Percentiles rank a stretch among this genome's conserved stretches.
These are phyloP conservation scores for Scrobipalpa atriplicella DNA, from an alignment of 2,888 invertebrate genomes.

Conservation along the genomic window DNA sequence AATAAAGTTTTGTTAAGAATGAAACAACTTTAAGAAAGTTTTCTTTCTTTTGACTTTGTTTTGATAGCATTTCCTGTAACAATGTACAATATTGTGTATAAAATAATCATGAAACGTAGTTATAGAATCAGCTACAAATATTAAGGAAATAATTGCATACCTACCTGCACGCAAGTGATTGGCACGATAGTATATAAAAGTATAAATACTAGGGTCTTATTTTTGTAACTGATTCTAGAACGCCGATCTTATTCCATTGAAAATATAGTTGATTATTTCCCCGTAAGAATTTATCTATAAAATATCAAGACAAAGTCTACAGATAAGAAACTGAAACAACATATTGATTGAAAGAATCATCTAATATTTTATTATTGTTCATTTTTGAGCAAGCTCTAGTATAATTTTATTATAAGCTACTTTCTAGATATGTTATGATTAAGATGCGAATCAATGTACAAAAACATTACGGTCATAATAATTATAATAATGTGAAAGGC, in stretches of 20 bases:
- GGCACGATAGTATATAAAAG: too few species aligned
- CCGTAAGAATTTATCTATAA: not conserved
- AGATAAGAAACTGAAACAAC: not conserved
- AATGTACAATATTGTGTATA: too few species aligned
- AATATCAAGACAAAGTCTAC: not conserved
- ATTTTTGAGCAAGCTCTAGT: not conserved
- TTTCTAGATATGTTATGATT: constrained; percentile 7
- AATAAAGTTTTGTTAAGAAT: not conserved
- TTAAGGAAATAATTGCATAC: not conserved
- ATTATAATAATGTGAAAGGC: constrained; percentile 36
- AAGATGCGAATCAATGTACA: constrained; percentile 32
- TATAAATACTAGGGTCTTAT: not conserved
- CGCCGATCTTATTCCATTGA: not conserved
- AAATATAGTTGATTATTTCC: not conserved
- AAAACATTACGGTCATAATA: constrained; percentile 33
- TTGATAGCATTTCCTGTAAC: too few species aligned
- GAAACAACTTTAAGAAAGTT: not conserved
- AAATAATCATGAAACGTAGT: not conserved
- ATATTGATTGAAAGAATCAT: not conserved
- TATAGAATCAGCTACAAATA: not conserved
- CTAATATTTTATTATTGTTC: not conserved
- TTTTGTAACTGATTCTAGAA: not conserved
- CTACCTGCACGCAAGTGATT: not conserved
- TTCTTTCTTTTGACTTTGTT: not conserved
- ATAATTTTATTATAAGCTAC: not conserved